Evolutionary conservation across 2,797 vertebrate species (phyloP).

Genomic region (Chiroxiphia lanceolata): DNA sequence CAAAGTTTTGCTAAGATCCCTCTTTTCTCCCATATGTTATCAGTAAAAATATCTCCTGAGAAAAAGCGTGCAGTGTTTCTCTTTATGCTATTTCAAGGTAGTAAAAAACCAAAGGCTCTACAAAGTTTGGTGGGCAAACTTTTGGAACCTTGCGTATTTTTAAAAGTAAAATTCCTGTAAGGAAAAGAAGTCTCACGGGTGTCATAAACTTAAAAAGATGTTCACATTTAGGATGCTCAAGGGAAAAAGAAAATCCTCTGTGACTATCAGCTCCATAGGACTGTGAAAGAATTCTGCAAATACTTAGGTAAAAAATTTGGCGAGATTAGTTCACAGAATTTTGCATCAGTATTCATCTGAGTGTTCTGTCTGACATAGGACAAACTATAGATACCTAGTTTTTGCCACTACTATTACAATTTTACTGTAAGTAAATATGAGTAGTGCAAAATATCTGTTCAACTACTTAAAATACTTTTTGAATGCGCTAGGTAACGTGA

Average conservation of each 20-base stretch:
- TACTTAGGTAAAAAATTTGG: not conserved
- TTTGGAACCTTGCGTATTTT: not conserved
- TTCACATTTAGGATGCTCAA: not conserved
- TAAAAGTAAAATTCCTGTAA: not conserved
- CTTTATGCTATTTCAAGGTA: not conserved
- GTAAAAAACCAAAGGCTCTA: not conserved
- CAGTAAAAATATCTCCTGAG: not conserved
- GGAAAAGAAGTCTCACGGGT: not conserved
- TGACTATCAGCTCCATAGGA: not conserved
- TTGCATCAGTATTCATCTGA: not conserved
- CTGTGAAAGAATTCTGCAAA: not conserved
- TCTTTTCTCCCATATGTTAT: not conserved
- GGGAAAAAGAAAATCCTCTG: not conserved
- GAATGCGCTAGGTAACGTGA: not conserved
- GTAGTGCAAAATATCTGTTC: not conserved
- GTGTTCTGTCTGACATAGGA: not conserved
- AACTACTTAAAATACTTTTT: not conserved
- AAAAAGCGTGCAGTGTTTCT: not conserved
- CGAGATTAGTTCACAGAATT: not conserved
- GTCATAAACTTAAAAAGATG: not conserved
- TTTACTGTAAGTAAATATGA: not conserved
- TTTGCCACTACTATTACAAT: not conserved
- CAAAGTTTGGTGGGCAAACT: not conserved
- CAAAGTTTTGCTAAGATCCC: not conserved
- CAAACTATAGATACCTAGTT: not conserved